Percentiles rank a stretch among this genome's conserved stretches.
These are phyloP conservation scores for Rosalia funebris DNA, from an alignment of 2,888 invertebrate genomes.

Conservation along the genomic window DNA sequence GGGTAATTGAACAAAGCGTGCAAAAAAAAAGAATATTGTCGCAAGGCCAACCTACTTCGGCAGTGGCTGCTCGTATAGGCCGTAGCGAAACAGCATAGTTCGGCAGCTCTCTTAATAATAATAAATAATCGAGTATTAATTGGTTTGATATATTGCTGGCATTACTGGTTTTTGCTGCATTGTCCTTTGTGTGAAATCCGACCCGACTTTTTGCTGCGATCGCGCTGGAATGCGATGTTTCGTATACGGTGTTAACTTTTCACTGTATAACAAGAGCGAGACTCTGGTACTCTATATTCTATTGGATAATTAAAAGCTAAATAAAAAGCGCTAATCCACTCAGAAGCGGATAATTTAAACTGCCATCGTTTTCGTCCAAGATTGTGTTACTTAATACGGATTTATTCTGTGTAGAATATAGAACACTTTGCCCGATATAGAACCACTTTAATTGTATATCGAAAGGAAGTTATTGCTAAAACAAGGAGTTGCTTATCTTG, in stretches of 20 bases:
- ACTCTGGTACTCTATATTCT: constrained; percentile 22
- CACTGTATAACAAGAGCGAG: constrained; percentile 48
- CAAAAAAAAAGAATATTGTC: constrained; percentile 26
- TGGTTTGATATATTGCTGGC: constrained; percentile 64
- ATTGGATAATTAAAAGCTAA: constrained; percentile 40
- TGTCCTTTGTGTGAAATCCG: constrained; percentile 61
- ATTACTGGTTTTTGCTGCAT: constrained; percentile 59
- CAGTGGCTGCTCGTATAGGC: constrained; percentile 21
- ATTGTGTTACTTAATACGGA: too few species aligned
- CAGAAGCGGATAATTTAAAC: too few species aligned
- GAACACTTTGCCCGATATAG: too few species aligned
- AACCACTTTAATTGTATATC: too few species aligned
- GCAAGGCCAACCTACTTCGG: constrained; percentile 40
- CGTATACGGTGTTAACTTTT: constrained; percentile 54
- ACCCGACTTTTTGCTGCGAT: constrained; percentile 56
- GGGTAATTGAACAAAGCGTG: constrained; percentile 24
- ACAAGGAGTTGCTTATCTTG: too few species aligned
- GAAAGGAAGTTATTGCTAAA: too few species aligned
- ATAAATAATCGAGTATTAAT: constrained; percentile 64
- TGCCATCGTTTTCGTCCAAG: too few species aligned
- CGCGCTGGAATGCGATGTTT: constrained; percentile 57
- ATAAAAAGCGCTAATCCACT: too few species aligned
- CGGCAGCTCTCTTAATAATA: constrained; percentile 61
- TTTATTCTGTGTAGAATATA: too few species aligned
- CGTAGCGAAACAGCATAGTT: constrained; percentile 48